Base-by-base conservation (phyloP, 2,888 invertebrate genomes). In the Prosopocoilus inquinatus region DNA sequence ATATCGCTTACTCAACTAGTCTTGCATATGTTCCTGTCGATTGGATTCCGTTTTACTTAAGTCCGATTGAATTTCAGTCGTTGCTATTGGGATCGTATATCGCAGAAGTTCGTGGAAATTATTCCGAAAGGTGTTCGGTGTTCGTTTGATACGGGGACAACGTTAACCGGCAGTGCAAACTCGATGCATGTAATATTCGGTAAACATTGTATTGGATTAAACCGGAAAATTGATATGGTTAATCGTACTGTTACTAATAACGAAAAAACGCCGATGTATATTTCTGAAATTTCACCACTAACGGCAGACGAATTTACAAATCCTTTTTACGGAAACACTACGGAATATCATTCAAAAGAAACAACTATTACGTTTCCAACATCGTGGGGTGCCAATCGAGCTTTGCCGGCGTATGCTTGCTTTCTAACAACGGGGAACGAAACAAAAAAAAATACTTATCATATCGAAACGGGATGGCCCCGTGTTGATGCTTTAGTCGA, bases 141-240 rank as follows among this genome's bases (percentile, higher is more conserved):
- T 45, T 45, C 46, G 1, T 46, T 46, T 5, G 46, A 11, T 15
- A 46, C 46, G 9, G 46, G 46, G 3, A 12, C 46, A 9, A 46
- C 46, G 7, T 46, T 46, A 5, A 15, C 46, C 9, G 7, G 46
- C 0, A 46, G 15, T 9, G 46, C 46, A 15, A 46, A 46, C 28
- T 28, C 46, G 3, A 46, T 46, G 46, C 46, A 46, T 2, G 46
- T 46, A 9, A 46, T 46, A n/a, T 46, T 16, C 8, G 46, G 46
- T 5, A 46, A 46, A 28, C 46, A 46, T 11, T 9, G 9, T n/a
- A 11, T 46, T n/a, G 12, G 46, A n/a, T 46, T 46, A 5, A 46
- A 46, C 7, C 46, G 11, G n/a, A 28, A 32, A 46, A 11, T 11
- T 2, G 13, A 41, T 41, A 11, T 41, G 13, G 1, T 16, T 15